phyloP scores from a whole-genome alignment of 37 sponge, comb jelly and placozoan species.

The Chondrosia reniformis region DNA sequence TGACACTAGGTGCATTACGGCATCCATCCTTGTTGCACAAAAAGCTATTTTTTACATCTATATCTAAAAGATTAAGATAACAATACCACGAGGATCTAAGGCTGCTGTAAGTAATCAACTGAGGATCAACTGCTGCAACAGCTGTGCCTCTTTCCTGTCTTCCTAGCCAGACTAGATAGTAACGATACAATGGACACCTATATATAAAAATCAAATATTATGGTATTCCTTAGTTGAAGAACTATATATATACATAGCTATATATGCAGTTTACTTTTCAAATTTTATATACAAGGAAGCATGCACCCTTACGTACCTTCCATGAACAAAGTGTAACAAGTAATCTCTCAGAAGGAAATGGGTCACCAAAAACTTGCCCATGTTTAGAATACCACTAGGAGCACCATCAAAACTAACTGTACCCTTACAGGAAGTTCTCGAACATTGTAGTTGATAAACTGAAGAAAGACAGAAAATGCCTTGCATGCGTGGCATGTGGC shows the following conservation, averaged over 20 bases:
- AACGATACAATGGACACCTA: constrained; percentile 9
- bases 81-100: constrained; percentile 7
- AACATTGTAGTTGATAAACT: constrained; percentile 3
- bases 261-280: too few relatives aligned
- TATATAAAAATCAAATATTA: too few relatives aligned
- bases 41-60: background rate
- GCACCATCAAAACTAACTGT: background rate
- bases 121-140: background rate
- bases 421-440: background rate
- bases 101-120: constrained; percentile 1
- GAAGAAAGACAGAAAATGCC: background rate
- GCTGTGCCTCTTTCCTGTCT: background rate
- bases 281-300: too few relatives aligned
- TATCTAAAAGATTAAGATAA: background rate
- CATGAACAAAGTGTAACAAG: constrained; percentile 10
- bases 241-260: too few relatives aligned
- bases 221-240: too few relatives aligned
- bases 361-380: background rate
- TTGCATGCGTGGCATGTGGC: background rate
- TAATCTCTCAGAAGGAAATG: constrained; percentile 8
- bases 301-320: too few relatives aligned
- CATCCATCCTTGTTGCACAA: background rate
- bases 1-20: background rate
- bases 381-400: background rate
- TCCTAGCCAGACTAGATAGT: background rate